phyloP scores from a whole-genome alignment of 1,140 invertebrate genomes.

The Brachionus manjavacas region DNA sequence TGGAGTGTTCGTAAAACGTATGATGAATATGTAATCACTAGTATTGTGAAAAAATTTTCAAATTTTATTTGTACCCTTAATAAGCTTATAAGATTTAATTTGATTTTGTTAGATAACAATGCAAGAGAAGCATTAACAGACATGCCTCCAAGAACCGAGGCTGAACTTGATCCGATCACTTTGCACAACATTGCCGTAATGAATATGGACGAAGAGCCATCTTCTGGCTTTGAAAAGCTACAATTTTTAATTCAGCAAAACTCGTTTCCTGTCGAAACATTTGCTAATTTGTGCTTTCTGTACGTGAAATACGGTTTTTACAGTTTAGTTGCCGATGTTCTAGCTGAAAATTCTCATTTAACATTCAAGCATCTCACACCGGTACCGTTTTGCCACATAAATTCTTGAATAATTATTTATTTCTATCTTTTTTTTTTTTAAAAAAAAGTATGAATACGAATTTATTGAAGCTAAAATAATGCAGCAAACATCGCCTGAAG shows the following conservation, averaged over 20 bases:
- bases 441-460: conserved; percentile 63
- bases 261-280: conserved; percentile 89
- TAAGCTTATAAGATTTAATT: not conserved
- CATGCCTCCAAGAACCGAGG: conserved; percentile 89
- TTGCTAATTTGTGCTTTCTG: conserved; percentile 86
- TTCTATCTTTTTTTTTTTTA: no score
- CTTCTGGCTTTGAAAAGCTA: conserved; percentile 90
- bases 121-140: conserved; percentile 90
- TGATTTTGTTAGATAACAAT: conserved; percentile 66
- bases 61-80: no score
- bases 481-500: conserved; percentile 90
- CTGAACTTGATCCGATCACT: conserved; percentile 94
- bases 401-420: no score
- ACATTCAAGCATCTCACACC: conserved; percentile 91
- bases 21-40: no score
- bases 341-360: conserved; percentile 93
- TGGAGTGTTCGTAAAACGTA: no score
- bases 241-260: conserved; percentile 93
- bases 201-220: conserved; percentile 81
- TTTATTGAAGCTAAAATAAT: conserved; percentile 86
- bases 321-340: conserved; percentile 91
- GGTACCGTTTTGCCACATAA: conserved; percentile 59
- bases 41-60: no score
- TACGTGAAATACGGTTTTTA: conserved; percentile 90
- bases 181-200: conserved; percentile 95